These are phyloP conservation scores for Incurvaria masculella DNA, from an alignment of 2,888 invertebrate genomes.

Conservation along the genomic window DNA sequence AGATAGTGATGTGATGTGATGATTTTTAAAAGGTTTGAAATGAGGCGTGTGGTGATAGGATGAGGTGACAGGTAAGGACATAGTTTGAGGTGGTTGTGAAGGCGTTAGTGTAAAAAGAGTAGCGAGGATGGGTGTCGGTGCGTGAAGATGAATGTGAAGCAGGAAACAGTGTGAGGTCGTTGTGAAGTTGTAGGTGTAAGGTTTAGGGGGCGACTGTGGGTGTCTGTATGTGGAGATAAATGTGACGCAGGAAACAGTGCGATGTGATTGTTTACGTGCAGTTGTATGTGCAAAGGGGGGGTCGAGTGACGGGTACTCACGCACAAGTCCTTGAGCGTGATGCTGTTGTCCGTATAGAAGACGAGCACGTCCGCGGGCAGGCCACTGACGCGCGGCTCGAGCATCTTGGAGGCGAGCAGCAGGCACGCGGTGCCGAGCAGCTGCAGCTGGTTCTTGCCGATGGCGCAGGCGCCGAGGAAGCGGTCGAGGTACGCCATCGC, in stretches of 20 bases:
- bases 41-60: too few species aligned
- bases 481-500: constrained; percentile 93
- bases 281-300: constrained; percentile 6
- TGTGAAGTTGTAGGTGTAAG: too few species aligned
- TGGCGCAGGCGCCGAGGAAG: constrained; percentile 80
- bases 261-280: constrained; percentile 13
- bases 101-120: too few species aligned
- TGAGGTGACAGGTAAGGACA: too few species aligned
- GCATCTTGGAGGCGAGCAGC: constrained; percentile 88
- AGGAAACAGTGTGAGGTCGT: too few species aligned
- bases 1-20: too few species aligned
- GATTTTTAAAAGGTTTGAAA: too few species aligned
- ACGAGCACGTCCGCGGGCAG: constrained; percentile 78
- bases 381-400: constrained; percentile 75
- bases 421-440: constrained; percentile 90
- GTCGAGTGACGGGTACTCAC: constrained; percentile 62
- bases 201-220: too few species aligned
- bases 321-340: constrained; percentile 80
- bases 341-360: constrained; percentile 92
- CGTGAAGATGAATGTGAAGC: too few species aligned
- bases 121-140: too few species aligned
- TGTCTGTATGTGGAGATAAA: too few species aligned
- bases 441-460: constrained; percentile 85
- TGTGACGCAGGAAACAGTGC: constrained; percentile 9
- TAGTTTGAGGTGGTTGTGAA: too few species aligned